Evolutionary conservation across 2,888 invertebrate species (phyloP).

Genomic region (Gnatocerus cornutus): DNA sequence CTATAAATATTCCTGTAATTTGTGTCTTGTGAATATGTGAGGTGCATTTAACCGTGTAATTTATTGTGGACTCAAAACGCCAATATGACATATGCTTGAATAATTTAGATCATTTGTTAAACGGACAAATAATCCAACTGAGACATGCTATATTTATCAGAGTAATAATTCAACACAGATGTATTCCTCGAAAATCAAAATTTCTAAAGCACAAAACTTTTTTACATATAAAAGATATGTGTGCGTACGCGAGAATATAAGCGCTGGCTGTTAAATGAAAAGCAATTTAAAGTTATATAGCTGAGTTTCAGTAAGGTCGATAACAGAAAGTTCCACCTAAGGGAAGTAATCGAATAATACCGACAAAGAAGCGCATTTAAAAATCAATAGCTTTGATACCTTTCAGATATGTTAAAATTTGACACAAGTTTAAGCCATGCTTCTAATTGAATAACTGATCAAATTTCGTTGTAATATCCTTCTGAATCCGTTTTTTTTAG

Average conservation of each 20-base stretch:
- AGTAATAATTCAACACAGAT: conserved; percentile 24
- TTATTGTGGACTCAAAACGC: conserved; percentile 41
- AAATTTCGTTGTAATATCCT: conserved; percentile 2
- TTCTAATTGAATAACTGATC: conserved; percentile 22
- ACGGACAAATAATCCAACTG: conserved; percentile 39
- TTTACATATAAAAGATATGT: conserved; percentile 35
- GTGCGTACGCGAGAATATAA: conserved; percentile 37
- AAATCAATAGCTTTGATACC: conserved; percentile 47
- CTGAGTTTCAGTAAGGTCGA: conserved; percentile 45
- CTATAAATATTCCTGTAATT: conserved; percentile 26
- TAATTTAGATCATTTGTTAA: conserved; percentile 44
- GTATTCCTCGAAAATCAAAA: conserved; percentile 7
- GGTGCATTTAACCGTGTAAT: conserved; percentile 34
- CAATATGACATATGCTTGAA: conserved; percentile 44
- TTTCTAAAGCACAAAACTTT: conserved; percentile 21
- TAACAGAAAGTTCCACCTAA: conserved; percentile 42
- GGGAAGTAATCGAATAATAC: conserved; percentile 45
- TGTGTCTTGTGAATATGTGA: conserved; percentile 26
- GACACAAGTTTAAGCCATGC: conserved; percentile 15
- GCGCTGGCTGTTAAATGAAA: conserved; percentile 43
- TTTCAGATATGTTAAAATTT: conserved; percentile 39
- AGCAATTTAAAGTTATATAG: conserved; percentile 48
- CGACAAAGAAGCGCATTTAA: conserved; percentile 45
- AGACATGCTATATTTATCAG: conserved; percentile 31
- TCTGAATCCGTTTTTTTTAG: background rate